Evolutionary conservation across 2,797 vertebrate genomes (phyloP).

Genomic region (Thaleichthys pacificus): DNA sequence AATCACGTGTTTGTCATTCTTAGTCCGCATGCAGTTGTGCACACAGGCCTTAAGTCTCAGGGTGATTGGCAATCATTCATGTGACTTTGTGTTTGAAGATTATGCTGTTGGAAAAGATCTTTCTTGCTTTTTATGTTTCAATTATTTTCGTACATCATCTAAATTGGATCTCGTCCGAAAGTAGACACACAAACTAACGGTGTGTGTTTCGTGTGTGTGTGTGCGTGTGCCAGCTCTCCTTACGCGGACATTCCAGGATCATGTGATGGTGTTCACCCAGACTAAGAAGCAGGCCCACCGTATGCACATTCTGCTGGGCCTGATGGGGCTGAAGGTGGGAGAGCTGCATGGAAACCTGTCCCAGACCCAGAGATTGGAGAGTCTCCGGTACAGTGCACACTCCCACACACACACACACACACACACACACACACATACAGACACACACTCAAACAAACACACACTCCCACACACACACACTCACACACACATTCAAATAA

Average conservation of each 20-base stretch:
- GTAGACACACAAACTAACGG: not conserved
- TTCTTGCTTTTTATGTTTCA: too few relatives aligned
- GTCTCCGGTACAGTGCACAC: conserved; percentile 75
- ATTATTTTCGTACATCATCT: not conserved
- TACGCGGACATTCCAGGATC: conserved; percentile 92
- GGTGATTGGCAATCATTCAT: too few relatives aligned
- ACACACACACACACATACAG: not conserved
- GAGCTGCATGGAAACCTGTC: conserved; percentile 96
- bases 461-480: not conserved
- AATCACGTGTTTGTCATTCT: too few relatives aligned
- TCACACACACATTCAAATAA: not conserved
- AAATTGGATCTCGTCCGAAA: too few relatives aligned
- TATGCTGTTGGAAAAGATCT: too few relatives aligned
- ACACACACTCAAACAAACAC: not conserved
- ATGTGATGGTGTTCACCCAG: conserved; percentile 96
- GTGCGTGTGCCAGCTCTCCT: conserved; percentile 78
- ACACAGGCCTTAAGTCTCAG: too few relatives aligned
- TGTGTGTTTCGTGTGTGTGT: not conserved
- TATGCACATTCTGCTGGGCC: conserved; percentile 92
- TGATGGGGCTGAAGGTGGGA: conserved; percentile 91
- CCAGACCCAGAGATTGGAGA: conserved; percentile 91
- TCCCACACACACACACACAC: not conserved
- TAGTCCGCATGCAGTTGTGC: too few relatives aligned
- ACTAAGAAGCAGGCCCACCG: conserved; percentile 97
- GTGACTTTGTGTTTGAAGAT: too few relatives aligned